Conservation (phyloP, 2,888 invertebrate species). For the Leptarthrus brevirostris region DNA sequence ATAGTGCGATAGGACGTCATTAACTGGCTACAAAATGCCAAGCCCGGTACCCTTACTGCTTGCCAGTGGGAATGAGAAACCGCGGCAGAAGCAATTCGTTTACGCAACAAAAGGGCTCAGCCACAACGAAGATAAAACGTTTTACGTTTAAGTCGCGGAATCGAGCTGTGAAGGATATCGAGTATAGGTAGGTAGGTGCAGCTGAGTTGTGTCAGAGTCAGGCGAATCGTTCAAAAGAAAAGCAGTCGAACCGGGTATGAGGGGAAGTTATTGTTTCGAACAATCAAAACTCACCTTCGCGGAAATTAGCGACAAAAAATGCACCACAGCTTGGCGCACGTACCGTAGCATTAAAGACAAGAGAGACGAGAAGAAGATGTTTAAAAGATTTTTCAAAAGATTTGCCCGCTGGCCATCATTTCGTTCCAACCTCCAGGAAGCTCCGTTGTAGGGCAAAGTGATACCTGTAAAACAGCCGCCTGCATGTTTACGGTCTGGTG, state of each 20-base stretch:
- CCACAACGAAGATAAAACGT: background rate
- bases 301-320: slow-evolving; percentile 15
- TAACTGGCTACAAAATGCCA: slow-evolving; percentile 19
- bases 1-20: slow-evolving; percentile 29
- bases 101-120: slow-evolving; percentile 12
- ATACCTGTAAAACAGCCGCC: slow-evolving; percentile 10
- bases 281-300: slow-evolving; percentile 30
- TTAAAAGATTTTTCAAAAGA: background rate
- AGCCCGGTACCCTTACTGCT: background rate
- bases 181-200: background rate
- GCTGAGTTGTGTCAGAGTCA: background rate
- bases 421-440: slow-evolving; percentile 1
- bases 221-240: background rate
- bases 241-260: background rate
- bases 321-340: slow-evolving; percentile 1
- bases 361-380: background rate
- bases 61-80: background rate
- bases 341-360: background rate
- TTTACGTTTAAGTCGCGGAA: background rate
- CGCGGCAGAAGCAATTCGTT: background rate
- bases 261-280: background rate
- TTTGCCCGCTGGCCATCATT: background rate
- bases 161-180: background rate
- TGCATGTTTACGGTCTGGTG: slow-evolving; percentile 36
- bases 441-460: slow-evolving; percentile 27